A percentile compares a stretch with the other conserved stretches of the same genome.
These are phyloP conservation scores for Orbicella faveolata DNA, from an alignment of 64 coral and sea anemone genomes.

Conservation along the genomic window DNA sequence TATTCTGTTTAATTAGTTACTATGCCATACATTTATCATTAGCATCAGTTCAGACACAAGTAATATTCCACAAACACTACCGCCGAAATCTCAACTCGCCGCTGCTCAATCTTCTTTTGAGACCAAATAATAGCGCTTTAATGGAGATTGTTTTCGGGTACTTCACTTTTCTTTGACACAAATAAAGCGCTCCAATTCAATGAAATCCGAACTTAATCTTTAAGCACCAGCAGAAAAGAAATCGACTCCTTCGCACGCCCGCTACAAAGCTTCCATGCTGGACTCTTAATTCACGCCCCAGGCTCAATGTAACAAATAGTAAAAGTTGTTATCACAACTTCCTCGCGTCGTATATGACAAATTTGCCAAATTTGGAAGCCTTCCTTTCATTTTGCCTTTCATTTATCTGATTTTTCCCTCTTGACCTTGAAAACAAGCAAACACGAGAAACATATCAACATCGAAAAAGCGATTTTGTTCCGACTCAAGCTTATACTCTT, in stretches of 20 bases:
- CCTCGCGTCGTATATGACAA: no score
- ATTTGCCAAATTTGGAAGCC: no score
- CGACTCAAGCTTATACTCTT: no score
- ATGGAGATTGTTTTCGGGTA: not conserved
- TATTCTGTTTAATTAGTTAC: not conserved
- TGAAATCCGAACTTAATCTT: not conserved
- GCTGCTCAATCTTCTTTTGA: not conserved
- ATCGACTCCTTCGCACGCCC: not conserved
- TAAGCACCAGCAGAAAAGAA: not conserved
- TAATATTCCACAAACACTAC: not conserved
- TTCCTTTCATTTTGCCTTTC: no score
- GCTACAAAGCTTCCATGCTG: no score
- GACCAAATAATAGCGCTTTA: not conserved
- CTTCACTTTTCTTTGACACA: not conserved
- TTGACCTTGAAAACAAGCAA: no score
- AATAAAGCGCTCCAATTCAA: not conserved
- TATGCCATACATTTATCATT: not conserved
- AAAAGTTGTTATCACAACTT: no score
- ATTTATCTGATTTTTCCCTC: no score
- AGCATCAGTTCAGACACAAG: not conserved
- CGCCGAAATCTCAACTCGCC: not conserved
- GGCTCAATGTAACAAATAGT: not conserved
- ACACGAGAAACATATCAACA: no score
- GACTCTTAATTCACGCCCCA: not conserved
- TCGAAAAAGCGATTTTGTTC: no score